These are phyloP conservation scores for Lepilemur septentrionalis DNA, from an alignment of 2,797 vertebrate species.

Conservation along the genomic window DNA sequence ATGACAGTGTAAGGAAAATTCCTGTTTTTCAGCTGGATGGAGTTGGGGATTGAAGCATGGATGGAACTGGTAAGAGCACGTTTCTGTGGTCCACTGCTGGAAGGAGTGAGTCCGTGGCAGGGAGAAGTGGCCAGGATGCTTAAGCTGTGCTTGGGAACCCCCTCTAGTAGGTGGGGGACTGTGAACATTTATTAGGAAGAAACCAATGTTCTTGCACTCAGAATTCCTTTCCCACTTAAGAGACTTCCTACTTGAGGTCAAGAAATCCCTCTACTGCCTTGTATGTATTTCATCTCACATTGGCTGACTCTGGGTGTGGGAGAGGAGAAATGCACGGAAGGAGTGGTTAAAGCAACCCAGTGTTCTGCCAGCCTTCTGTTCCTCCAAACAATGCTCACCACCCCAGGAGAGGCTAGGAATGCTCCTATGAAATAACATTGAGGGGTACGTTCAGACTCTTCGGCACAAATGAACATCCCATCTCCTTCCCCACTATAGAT, in stretches of 20 bases:
- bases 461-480: background rate
- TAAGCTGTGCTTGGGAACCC: background rate
- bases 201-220: conserved; percentile 18
- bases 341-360: background rate
- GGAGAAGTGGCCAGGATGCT: background rate
- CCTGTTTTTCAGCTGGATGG: background rate
- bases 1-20: background rate
- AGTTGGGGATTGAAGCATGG: background rate
- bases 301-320: background rate
- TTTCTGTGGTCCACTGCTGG: background rate
- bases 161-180: background rate
- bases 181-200: conserved; percentile 26
- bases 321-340: background rate
- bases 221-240: conserved; percentile 17
- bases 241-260: background rate
- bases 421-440: background rate
- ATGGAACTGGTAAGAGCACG: background rate
- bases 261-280: background rate
- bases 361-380: background rate
- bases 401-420: background rate
- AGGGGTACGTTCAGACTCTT: background rate
- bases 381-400: background rate
- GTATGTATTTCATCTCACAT: background rate
- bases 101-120: background rate
- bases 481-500: background rate